These are phyloP conservation scores for Amblyopsis hoosieri DNA, from an alignment of 2,797 vertebrate species.

Conservation along the genomic window DNA sequence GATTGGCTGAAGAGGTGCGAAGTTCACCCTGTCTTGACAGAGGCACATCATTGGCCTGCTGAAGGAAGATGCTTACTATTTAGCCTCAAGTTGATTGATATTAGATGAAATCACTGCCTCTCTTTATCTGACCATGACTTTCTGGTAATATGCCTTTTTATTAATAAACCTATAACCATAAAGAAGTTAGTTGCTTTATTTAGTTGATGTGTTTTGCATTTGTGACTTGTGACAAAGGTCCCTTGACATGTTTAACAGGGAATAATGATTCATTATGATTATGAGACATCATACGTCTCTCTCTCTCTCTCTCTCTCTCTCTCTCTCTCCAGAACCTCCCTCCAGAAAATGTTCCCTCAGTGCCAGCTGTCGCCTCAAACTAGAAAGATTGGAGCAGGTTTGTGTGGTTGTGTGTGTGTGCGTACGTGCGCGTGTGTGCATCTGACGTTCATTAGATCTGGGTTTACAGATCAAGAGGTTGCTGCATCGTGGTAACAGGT, in stretches of 20 bases:
- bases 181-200: no score
- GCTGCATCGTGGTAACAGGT: no score
- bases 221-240: no score
- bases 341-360: conserved; percentile 65
- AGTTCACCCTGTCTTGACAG: conserved; percentile 21
- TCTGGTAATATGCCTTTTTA: no score
- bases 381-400: conserved; percentile 87
- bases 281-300: neutral
- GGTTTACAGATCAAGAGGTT: no score
- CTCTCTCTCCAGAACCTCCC: conserved; percentile 19
- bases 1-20: conserved; percentile 37
- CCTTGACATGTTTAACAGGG: neutral
- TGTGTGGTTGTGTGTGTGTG: conserved; percentile 20
- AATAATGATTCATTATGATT: neutral
- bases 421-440: neutral
- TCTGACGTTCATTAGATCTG: neutral
- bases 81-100: neutral
- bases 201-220: no score
- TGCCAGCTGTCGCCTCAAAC: conserved; percentile 71
- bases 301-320: conserved; percentile 3
- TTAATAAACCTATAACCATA: no score
- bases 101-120: no score
- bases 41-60: neutral
- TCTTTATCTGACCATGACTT: no score
- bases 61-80: no score